Conservation (phyloP, 2,113 vertebrate genomes). For the Parotia lawesii region DNA sequence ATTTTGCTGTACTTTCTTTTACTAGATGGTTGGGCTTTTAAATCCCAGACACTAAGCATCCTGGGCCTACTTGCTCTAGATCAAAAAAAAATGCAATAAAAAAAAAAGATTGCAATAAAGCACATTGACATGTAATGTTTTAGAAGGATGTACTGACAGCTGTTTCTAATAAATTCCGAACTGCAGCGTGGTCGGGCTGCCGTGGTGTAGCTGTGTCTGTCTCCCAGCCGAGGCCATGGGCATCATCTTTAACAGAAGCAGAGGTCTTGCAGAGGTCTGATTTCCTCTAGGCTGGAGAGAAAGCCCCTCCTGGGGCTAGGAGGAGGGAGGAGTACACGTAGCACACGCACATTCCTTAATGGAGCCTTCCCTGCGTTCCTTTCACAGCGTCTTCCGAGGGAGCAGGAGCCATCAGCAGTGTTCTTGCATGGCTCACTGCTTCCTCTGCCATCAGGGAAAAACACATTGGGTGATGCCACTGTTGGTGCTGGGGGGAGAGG, state of each 20-base stretch:
- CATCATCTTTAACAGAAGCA: not conserved
- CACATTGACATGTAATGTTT: conserved; percentile 69
- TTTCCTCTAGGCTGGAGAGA: not conserved
- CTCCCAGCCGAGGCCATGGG: not conserved
- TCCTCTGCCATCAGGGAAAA: not conserved
- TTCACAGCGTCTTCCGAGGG: rapidly evolving
- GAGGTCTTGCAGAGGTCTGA: not conserved
- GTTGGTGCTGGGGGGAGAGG: not conserved
- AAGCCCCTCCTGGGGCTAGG: not conserved
- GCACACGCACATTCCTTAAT: rapidly evolving
- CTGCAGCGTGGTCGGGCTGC: conserved; percentile 44
- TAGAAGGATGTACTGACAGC: conserved; percentile 69
- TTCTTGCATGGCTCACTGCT: not conserved
- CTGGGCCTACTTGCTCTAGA: conserved; percentile 77
- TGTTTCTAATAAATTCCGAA: conserved; percentile 68
- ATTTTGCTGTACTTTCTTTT: conserved; percentile 76
- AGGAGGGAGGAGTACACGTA: not conserved
- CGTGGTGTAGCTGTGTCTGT: conserved; percentile 27
- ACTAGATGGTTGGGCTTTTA: conserved; percentile 72
- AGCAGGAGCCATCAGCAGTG: not conserved
- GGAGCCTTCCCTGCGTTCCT: not conserved
- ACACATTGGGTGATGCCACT: rapidly evolving
- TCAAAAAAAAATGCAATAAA: conserved; percentile 77
- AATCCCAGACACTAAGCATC: conserved; percentile 75
- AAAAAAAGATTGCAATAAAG: conserved; percentile 75